phyloP scores from a whole-genome alignment of 2,797 vertebrate genomes.

The Macroramphosus scolopax region DNA sequence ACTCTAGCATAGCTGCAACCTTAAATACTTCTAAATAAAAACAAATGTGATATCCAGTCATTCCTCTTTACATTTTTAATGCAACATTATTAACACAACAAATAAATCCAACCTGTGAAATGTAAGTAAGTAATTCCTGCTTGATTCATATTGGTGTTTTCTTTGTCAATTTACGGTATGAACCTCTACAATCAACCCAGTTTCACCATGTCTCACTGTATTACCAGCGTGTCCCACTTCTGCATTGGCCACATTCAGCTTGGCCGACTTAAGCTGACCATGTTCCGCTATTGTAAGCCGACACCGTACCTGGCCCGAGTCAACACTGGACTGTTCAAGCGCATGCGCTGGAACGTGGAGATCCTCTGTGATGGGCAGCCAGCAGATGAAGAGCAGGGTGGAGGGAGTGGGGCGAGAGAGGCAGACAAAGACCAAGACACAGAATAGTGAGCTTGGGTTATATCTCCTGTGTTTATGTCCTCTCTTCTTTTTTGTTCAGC shows the following conservation, averaged over 20 bases:
- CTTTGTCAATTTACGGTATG: neutral
- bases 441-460: slow-evolving; percentile 67
- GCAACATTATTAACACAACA: too few species aligned
- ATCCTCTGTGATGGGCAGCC: slow-evolving; percentile 5
- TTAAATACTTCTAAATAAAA: too few species aligned
- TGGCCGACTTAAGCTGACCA: slow-evolving; percentile 68
- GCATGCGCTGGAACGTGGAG: slow-evolving; percentile 87
- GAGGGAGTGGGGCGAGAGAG: slow-evolving; percentile 17
- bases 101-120: too few species aligned
- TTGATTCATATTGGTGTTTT: too few species aligned
- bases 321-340: slow-evolving; percentile 76
- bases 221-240: slow-evolving; percentile 80
- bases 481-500: too few species aligned
- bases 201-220: neutral
- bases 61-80: too few species aligned
- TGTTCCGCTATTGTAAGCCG: slow-evolving; percentile 78
- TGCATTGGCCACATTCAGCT: slow-evolving; percentile 78
- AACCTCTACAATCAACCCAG: too few species aligned
- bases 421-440: slow-evolving; percentile 23
- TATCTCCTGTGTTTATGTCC: neutral
- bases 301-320: slow-evolving; percentile 69
- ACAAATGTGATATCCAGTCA: too few species aligned
- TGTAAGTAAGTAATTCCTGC: too few species aligned
- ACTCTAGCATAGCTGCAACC: too few species aligned
- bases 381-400: slow-evolving; percentile 26